Base-by-base conservation (phyloP, 2,888 invertebrate species). In the Corythucha ciliata region DNA sequence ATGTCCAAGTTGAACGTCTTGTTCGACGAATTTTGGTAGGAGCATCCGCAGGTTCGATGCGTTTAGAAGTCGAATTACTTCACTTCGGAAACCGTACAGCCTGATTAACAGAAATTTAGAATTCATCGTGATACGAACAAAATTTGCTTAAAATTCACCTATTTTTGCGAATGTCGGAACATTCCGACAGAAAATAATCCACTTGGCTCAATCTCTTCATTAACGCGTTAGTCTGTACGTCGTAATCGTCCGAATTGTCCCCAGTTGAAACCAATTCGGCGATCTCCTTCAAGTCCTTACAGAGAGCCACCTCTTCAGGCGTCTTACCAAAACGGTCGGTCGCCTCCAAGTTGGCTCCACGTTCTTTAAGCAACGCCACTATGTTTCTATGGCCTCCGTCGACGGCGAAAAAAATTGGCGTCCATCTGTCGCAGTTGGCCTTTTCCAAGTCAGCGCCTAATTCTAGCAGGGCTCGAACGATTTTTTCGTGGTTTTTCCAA, bases 371-470 rank as follows among this genome's bases (percentile, higher is more conserved):
- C 24, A 59, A 37, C 4, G 16, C 20, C 12, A 48, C 12, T 25
- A 46, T 53, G 14, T 54, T 40, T 20, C 36, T 51, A 22, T 54
- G 49, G 10, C 49, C 52, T n/a, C 21, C 25, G 36, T 45, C 37
- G 0, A 58, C 59, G 18, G 61, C 60, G 44, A 56, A 58, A 51
- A 60, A 59, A 21, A 61, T 46, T 18, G 60, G 58, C 26, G 58
- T 57, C 59, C 58, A 59, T 4, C 61, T 60, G n/a, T 60, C 58
- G 32, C 47, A 47, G 42, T 61, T 60, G 18, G 49, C 48, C 20
- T 34, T 48, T 24, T 61, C 55, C 7, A 59, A 24, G 34, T 58
- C 52, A 40, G 50, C 52, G 16, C 55, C 53, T n/a, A 36, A 14
- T 27, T 52, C 46, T 6, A 60, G 39, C 12, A 61, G 48, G 45